Evolutionary conservation across 2,113 vertebrate genomes (phyloP).

Genomic region (Nannobrachium achirus): DNA sequence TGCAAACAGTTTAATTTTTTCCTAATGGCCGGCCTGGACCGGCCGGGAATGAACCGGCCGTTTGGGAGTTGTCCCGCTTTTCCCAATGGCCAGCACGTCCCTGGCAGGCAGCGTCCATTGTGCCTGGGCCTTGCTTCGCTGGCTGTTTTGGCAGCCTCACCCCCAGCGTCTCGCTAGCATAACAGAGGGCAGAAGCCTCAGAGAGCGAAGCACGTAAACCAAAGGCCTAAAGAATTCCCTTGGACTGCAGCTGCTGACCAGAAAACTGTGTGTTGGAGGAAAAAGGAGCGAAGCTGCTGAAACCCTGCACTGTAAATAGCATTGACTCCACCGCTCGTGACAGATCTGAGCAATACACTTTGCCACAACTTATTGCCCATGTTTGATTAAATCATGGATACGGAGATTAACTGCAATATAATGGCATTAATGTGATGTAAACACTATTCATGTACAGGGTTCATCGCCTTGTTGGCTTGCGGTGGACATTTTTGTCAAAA

Average conservation of each 20-base stretch:
- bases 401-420: conserved; percentile 28
- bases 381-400: conserved; percentile 20
- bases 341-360: conserved; percentile 42
- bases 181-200: conserved; percentile 72
- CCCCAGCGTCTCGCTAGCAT: conserved; percentile 39
- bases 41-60: no score
- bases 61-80: no score
- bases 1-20: no score
- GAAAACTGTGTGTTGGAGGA: conserved; percentile 50
- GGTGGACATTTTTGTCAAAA: no score
- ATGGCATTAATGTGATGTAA: neutral
- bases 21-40: no score
- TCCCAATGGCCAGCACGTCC: no score
- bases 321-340: conserved; percentile 30
- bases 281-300: conserved; percentile 54
- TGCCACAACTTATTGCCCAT: conserved; percentile 20
- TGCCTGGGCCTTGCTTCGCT: conserved; percentile 22
- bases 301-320: conserved; percentile 68
- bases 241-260: conserved; percentile 60
- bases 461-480: no score
- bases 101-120: no score
- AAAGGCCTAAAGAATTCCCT: conserved; percentile 72
- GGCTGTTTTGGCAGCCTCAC: conserved; percentile 23
- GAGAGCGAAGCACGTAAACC: conserved; percentile 69
- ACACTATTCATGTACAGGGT: neutral